Base-by-base conservation (phyloP, 53 echinoderm and acorn worm genomes). In the Stichopus horrens region DNA sequence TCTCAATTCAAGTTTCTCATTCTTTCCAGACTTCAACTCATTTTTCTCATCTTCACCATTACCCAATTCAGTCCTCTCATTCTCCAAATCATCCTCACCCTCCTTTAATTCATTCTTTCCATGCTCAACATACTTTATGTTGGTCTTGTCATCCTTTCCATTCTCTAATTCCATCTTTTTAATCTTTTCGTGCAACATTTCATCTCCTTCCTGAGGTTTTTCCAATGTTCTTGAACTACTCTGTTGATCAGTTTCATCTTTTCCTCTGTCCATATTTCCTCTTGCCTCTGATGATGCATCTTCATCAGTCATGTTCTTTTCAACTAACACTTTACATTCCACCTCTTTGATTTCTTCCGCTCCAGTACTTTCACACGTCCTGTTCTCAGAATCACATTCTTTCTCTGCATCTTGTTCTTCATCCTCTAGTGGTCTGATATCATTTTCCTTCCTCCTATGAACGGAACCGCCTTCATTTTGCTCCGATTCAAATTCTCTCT, bases 231-330 rank as follows among this genome's bases (percentile, higher is more conserved):
- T 37, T 37, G 37, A 37, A 37, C 37, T 37, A 37, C 37, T 2
- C 37, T 23, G 23, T 21, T 9, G 5, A n/a, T 75, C 11, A 37
- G 23, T n/a, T 9, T 5, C 75, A 37, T 75, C 77, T 74, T 77
- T 51, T 86, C 83, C 86, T 86, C 88, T 74, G 83, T 90, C 82
- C 88, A 86, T 91, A 86, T 74, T 9, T 58, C 79, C 1, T 82
- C 88, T 57, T 83, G 65, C 83, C 90, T 91, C 58, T 76, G 52
- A 23, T 88, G 89, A 55, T 93, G 88, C 77, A 18, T 82, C 76
- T 91, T 60, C 7, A 92, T 90, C 76, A 91, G 56, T 79, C 85
- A 54, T 56, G 57, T 90, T 67, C 86, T 90, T 56, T 89, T 90
- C 16, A 59, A 67, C 11, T 78, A 4, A 8, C 76, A n/a, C 76